Evolutionary conservation across 2,888 invertebrate species (phyloP).

Genomic region (Ophion obscuratus): DNA sequence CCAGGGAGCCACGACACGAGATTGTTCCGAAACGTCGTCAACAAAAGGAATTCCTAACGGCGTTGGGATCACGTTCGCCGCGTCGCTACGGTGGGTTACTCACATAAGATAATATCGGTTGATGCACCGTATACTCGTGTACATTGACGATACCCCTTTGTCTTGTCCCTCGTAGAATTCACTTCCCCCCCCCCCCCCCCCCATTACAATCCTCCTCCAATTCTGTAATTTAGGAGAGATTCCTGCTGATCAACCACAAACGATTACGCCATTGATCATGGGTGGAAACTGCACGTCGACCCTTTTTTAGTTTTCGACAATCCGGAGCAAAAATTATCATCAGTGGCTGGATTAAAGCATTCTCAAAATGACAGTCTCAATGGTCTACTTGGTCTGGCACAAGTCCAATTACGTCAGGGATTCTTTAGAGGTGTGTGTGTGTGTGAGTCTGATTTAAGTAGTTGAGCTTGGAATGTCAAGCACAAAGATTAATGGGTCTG

Average conservation of each 20-base stretch:
- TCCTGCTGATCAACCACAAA: not conserved
- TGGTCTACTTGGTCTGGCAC: too few relatives aligned
- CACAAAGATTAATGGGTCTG: too few relatives aligned
- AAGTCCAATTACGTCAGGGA: too few relatives aligned
- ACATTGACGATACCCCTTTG: conserved; percentile 13
- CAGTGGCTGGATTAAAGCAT: too few relatives aligned
- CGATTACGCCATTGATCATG: not conserved
- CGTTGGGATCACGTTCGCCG: conserved; percentile 68
- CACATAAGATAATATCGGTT: conserved; percentile 56
- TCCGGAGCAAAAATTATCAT: not conserved
- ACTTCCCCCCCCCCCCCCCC: not conserved
- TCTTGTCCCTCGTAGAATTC: conserved; percentile 38
- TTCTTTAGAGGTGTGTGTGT: too few relatives aligned
- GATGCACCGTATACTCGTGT: conserved; percentile 39
- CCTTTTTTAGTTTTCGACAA: not conserved
- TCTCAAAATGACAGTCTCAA: too few relatives aligned
- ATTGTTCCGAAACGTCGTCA: conserved; percentile 67
- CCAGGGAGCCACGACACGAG: conserved; percentile 65
- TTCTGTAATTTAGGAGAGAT: conserved; percentile 11
- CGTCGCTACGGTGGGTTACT: conserved; percentile 48
- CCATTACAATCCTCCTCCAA: too few relatives aligned
- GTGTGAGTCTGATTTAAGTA: too few relatives aligned
- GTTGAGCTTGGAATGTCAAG: too few relatives aligned
- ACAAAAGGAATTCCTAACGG: conserved; percentile 78
- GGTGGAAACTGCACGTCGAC: not conserved